Percentiles rank a stretch among this genome's conserved stretches.
These are phyloP conservation scores for Pseudomyrmex flavicornis DNA, from an alignment of 1,140 invertebrate species.

Conservation along the genomic window DNA sequence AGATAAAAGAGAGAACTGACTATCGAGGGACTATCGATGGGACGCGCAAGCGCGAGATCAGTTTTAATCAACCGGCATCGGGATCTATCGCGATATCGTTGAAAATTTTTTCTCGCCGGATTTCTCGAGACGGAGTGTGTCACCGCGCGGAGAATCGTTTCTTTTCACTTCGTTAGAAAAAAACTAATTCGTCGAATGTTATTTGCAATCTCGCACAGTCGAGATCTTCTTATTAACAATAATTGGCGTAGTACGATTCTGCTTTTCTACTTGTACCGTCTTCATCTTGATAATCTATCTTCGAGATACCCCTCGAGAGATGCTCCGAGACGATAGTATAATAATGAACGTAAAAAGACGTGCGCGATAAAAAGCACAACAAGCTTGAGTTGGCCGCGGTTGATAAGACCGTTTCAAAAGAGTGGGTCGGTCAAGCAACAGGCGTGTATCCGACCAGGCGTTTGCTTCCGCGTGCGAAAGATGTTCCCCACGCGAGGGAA, in stretches of 20 bases:
- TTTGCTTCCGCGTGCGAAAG: slow-evolving; percentile 46
- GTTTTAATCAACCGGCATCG: slow-evolving; percentile 59
- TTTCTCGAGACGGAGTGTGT: slow-evolving; percentile 48
- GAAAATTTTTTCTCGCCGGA: slow-evolving; percentile 37
- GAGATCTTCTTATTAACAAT: not conserved
- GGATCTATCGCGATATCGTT: slow-evolving; percentile 36
- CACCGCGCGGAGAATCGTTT: not conserved
- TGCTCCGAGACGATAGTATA: slow-evolving; percentile 25
- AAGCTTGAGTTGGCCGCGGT: slow-evolving; percentile 53
- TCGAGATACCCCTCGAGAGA: slow-evolving; percentile 15
- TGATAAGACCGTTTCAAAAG: slow-evolving; percentile 48
- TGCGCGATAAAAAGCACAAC: slow-evolving; percentile 48
- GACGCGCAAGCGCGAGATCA: slow-evolving; percentile 37
- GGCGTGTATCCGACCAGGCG: slow-evolving; percentile 15
- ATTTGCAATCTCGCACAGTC: not conserved
- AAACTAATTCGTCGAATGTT: not conserved
- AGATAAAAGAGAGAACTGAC: slow-evolving; percentile 2
- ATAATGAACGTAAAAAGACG: slow-evolving; percentile 36
- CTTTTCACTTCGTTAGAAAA: not conserved
- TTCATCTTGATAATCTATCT: slow-evolving; percentile 2
- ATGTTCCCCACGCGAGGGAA: slow-evolving; percentile 35
- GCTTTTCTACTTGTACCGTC: slow-evolving; percentile 21
- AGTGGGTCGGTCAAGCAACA: slow-evolving; percentile 21
- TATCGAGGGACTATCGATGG: not conserved
- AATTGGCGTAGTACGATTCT: not conserved